Conservation (phyloP, 2,113 vertebrate species). For the Dasyprocta punctata region DNA sequence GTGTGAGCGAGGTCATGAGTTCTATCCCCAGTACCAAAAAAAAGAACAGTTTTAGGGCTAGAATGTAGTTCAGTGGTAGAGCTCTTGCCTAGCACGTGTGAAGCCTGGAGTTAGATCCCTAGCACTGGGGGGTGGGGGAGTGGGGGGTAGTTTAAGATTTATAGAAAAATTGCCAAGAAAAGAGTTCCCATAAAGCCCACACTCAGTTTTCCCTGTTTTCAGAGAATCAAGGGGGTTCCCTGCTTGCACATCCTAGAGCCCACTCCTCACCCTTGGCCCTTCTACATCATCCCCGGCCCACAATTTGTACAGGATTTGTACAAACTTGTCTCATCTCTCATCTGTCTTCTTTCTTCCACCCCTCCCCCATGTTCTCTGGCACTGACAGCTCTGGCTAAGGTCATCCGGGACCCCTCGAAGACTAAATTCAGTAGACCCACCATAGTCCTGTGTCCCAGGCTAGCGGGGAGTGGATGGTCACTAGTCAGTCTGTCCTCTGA, state of each 20-base stretch:
- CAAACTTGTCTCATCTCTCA: background rate
- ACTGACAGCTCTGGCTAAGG: background rate
- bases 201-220: background rate
- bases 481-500: background rate
- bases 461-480: background rate
- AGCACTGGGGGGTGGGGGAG: background rate
- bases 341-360: background rate
- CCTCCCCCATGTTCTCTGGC: background rate
- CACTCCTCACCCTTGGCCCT: background rate
- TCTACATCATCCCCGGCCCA: background rate
- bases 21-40: too few species aligned
- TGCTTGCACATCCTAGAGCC: background rate
- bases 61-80: background rate
- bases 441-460: background rate
- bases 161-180: constrained; percentile 44
- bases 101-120: background rate
- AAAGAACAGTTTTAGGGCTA: background rate
- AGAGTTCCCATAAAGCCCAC: background rate
- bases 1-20: too few species aligned
- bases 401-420: background rate
- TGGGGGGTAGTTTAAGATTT: background rate
- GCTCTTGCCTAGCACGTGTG: background rate
- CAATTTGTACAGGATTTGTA: background rate
- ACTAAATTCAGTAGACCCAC: background rate
- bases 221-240: background rate